Evolutionary conservation across 1,140 invertebrate species (phyloP).

Genomic region (Yoshiicerus persimilis): DNA sequence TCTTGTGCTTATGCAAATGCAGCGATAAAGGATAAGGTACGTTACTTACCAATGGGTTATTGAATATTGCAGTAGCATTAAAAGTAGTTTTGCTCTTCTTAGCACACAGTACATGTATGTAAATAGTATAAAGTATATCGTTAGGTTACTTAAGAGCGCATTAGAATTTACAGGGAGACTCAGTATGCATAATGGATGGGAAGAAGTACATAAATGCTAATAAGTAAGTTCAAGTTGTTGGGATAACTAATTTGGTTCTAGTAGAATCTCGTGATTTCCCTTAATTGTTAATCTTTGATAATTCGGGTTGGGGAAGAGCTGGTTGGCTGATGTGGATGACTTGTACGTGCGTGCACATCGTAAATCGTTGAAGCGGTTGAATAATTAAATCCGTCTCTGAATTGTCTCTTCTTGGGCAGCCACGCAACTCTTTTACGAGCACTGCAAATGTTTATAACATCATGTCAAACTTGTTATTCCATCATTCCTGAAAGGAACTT

Average conservation of each 20-base stretch:
- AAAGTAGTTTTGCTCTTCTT: neutral
- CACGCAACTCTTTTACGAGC: conserved; percentile 7
- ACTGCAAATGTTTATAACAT: neutral
- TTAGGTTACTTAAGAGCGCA: neutral
- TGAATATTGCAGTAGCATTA: neutral
- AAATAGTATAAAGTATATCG: neutral
- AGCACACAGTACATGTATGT: no score
- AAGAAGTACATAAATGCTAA: neutral
- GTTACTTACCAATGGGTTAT: neutral
- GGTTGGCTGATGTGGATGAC: neutral
- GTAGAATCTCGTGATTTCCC: neutral
- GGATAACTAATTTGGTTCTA: neutral
- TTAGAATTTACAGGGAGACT: neutral
- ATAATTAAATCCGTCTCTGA: neutral
- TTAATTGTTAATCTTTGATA: neutral
- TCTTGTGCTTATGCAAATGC: neutral
- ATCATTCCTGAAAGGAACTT: neutral
- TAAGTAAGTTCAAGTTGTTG: neutral
- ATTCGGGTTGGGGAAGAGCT: neutral
- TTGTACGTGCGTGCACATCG: conserved; percentile 15
- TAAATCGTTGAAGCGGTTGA: conserved; percentile 15
- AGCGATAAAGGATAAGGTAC: neutral
- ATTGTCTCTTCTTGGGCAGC: neutral
- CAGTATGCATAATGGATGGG: neutral
- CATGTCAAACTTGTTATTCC: neutral